Evolutionary conservation across 2,888 invertebrate genomes (phyloP).

Genomic region (Diarsia brunnea): DNA sequence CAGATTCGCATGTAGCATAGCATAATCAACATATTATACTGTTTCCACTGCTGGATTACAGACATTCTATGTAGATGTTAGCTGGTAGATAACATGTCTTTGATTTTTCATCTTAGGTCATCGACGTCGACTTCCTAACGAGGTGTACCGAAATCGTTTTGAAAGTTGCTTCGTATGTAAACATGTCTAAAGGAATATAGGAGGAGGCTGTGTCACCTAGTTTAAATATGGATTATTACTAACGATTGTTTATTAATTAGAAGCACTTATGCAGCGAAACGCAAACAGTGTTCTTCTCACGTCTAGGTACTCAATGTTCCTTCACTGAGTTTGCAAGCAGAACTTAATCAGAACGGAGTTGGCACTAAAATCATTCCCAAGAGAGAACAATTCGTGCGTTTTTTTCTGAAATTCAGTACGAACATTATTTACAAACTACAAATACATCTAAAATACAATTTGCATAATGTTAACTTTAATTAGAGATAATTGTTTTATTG

Average conservation of each 20-base stretch:
- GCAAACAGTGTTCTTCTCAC: background rate
- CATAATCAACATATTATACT: background rate
- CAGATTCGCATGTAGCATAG: background rate
- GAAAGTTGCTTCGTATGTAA: background rate
- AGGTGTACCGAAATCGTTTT: background rate
- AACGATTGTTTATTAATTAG: background rate
- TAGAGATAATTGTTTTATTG: constrained; percentile 16
- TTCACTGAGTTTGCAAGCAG: background rate
- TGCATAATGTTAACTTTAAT: constrained; percentile 1
- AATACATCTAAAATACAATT: background rate
- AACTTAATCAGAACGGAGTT: background rate
- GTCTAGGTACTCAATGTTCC: background rate
- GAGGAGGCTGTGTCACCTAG: background rate
- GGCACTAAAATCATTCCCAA: background rate
- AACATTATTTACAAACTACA: background rate
- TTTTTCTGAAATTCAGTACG: background rate
- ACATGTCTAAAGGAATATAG: background rate
- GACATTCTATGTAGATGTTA: background rate
- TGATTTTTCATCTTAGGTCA: background rate
- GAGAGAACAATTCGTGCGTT: too few species aligned
- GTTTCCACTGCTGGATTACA: background rate
- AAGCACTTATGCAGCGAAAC: background rate
- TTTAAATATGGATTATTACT: background rate
- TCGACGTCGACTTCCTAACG: too few species aligned
- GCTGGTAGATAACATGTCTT: background rate